Percentiles rank a stretch among this genome's conserved stretches.
Evolutionary conservation across 1,140 invertebrate genomes (phyloP).

Genomic region (Caligus rogercresseyi): DNA sequence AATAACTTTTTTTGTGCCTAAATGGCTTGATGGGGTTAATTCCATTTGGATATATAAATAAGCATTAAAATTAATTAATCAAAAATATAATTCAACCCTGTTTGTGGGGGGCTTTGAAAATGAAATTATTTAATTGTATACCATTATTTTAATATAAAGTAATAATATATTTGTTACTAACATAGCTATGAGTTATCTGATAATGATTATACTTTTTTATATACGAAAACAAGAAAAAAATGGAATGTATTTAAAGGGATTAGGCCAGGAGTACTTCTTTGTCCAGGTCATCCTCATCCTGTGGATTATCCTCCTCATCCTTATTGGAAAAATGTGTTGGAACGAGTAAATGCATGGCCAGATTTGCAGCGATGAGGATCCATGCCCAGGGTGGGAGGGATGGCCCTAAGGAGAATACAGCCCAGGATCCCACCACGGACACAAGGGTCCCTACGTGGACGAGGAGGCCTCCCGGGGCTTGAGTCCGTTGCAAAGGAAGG

Average conservation of each 20-base stretch:
- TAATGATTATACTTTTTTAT: not conserved
- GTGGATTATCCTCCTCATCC: not conserved
- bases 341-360: not conserved
- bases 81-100: too few relatives aligned
- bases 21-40: too few relatives aligned
- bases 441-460: not conserved
- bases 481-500: slow-evolving; percentile 19
- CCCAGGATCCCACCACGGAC: not conserved
- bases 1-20: too few relatives aligned
- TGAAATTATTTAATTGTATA: too few relatives aligned
- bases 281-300: not conserved
- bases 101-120: too few relatives aligned
- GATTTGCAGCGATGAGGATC: not conserved
- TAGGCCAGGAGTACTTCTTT: not conserved
- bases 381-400: not conserved
- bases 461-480: not conserved
- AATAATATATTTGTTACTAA: too few relatives aligned
- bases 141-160: too few relatives aligned
- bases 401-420: not conserved
- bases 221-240: not conserved
- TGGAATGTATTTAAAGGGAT: not conserved
- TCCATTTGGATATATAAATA: too few relatives aligned
- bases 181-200: too few relatives aligned
- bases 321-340: not conserved
- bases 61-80: too few relatives aligned